Conservation (phyloP, 1,140 invertebrate genomes). For the Micrasema longulum region DNA sequence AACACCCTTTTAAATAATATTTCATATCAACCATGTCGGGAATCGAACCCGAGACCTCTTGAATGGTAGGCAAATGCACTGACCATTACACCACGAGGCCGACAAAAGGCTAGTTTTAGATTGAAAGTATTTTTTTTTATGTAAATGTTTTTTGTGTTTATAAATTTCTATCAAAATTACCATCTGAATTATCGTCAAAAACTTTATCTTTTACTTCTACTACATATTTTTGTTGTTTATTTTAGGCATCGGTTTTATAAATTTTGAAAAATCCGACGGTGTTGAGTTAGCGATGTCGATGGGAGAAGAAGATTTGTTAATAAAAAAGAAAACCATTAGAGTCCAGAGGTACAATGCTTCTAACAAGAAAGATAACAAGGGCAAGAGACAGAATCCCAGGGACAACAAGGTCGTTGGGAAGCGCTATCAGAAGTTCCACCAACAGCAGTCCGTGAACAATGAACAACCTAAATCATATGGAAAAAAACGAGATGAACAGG, state of each 20-base stretch:
- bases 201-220: too few species aligned
- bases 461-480: constrained; percentile 17
- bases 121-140: too few species aligned
- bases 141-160: too few species aligned
- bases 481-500: constrained; percentile 49
- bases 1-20: too few species aligned
- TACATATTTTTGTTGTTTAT: too few species aligned
- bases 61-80: too few species aligned
- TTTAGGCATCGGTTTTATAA: constrained; percentile 72
- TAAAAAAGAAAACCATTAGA: constrained; percentile 64
- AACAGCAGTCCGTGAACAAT: constrained; percentile 18
- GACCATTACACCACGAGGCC: too few species aligned
- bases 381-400: constrained; percentile 28
- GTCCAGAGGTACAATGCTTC: constrained; percentile 59
- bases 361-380: constrained; percentile 14
- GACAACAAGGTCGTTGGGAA: constrained; percentile 26
- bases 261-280: constrained; percentile 71
- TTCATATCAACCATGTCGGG: too few species aligned
- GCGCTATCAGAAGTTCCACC: constrained; percentile 32
- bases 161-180: too few species aligned
- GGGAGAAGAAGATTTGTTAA: constrained; percentile 66
- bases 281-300: constrained; percentile 74
- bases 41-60: too few species aligned
- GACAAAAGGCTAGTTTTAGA: too few species aligned
- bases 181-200: too few species aligned